Evolutionary conservation across 1,140 invertebrate species (phyloP).

Genomic region (Aphidius ervi): DNA sequence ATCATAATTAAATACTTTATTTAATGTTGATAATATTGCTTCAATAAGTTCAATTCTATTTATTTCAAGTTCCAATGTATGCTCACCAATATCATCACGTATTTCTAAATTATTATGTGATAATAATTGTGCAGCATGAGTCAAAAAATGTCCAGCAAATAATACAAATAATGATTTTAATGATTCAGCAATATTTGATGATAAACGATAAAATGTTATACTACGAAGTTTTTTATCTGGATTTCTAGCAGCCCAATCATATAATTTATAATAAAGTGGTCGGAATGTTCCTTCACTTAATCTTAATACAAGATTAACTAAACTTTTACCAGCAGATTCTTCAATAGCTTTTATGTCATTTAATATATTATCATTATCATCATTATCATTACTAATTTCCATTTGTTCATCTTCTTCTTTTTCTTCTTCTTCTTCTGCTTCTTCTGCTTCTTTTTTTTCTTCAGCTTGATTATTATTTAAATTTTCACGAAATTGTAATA

Average conservation of each 20-base stretch:
- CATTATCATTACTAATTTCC: conserved; percentile 39
- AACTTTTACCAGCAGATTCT: conserved; percentile 65
- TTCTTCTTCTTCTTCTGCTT: too few relatives aligned
- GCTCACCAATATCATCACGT: conserved; percentile 43
- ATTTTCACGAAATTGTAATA: conserved; percentile 65
- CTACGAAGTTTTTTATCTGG: conserved; percentile 60
- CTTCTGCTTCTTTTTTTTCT: conserved; percentile 21
- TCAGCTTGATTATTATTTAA: too few relatives aligned
- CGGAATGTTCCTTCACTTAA: conserved; percentile 83
- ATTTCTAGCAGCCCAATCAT: conserved; percentile 74
- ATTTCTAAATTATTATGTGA: conserved; percentile 44
- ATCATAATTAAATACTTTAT: conserved; percentile 77
- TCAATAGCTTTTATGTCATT: conserved; percentile 59
- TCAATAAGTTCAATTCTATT: conserved; percentile 61
- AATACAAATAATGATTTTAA: conserved; percentile 84
- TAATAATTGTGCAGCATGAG: conserved; percentile 71
- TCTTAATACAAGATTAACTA: conserved; percentile 77
- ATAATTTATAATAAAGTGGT: conserved; percentile 81
- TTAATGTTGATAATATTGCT: conserved; percentile 69
- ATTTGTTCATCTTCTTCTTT: conserved; percentile 40
- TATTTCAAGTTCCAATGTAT: conserved; percentile 54
- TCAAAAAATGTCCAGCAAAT: conserved; percentile 81
- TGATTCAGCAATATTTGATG: conserved; percentile 71
- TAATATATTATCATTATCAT: conserved; percentile 41
- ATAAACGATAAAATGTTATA: conserved; percentile 77